A percentile compares a stretch with the other conserved stretches of the same genome.
Conservation (phyloP, 2,797 vertebrate species). For the Allobates femoralis region DNA sequence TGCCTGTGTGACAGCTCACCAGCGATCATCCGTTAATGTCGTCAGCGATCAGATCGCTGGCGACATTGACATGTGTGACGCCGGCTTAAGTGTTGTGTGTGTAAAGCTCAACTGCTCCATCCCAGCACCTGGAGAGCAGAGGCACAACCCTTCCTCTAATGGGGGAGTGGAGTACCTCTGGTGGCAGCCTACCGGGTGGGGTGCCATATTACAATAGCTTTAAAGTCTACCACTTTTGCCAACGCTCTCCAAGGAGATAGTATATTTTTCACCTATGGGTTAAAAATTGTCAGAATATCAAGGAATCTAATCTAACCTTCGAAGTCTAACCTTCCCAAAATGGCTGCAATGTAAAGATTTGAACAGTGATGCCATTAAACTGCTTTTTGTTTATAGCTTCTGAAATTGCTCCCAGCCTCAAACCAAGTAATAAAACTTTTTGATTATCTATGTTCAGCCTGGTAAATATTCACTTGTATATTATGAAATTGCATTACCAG, state of each 20-base stretch:
- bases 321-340: not conserved
- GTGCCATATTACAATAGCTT: not conserved
- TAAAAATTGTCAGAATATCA: not conserved
- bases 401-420: conserved; percentile 6
- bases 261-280: not conserved
- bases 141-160: too few relatives aligned
- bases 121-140: too few relatives aligned
- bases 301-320: not conserved
- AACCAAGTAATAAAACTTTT: conserved; percentile 13
- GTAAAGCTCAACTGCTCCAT: too few relatives aligned
- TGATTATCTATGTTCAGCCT: conserved; percentile 22
- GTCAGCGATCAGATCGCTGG: too few relatives aligned
- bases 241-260: not conserved
- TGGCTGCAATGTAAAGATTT: not conserved
- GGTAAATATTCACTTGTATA: conserved; percentile 16
- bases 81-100: too few relatives aligned
- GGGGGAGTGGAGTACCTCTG: too few relatives aligned
- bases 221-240: not conserved
- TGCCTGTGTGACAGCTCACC: too few relatives aligned
- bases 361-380: not conserved
- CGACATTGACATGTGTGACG: too few relatives aligned
- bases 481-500: conserved; percentile 16
- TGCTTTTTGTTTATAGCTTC: conserved; percentile 13
- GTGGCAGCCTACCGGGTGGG: too few relatives aligned
- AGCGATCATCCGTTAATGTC: too few relatives aligned